phyloP scores from a whole-genome alignment of 1,140 invertebrate genomes.

The Leptopilina clavipes region DNA sequence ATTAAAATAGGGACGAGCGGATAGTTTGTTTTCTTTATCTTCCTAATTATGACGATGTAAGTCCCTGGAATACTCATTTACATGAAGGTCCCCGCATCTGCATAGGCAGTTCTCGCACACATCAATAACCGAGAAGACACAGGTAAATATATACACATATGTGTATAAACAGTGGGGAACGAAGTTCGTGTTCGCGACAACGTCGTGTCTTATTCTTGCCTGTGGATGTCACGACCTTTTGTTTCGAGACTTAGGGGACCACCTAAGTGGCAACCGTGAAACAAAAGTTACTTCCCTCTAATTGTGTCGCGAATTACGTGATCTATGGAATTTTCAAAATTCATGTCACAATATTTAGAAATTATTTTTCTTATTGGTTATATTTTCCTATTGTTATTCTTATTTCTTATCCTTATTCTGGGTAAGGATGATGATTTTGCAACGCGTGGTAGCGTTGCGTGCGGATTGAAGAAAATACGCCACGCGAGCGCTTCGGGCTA shows the following conservation, averaged over 20 bases:
- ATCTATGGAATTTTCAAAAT: slow-evolving; percentile 35
- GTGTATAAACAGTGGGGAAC: too few relatives aligned
- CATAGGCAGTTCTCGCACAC: slow-evolving; percentile 15
- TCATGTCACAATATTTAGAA: too few relatives aligned
- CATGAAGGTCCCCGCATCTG: slow-evolving; percentile 18
- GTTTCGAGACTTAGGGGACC: slow-evolving; percentile 41
- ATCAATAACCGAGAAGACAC: background rate
- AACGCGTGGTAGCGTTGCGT: background rate
- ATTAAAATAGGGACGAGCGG: slow-evolving; percentile 2
- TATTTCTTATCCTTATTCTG: too few relatives aligned
- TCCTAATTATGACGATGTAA: slow-evolving; percentile 19
- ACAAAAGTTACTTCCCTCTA: slow-evolving; percentile 50
- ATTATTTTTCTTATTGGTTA: too few relatives aligned
- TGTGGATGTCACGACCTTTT: slow-evolving; percentile 34
- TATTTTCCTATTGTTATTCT: too few relatives aligned
- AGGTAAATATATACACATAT: too few relatives aligned
- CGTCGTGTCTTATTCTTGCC: slow-evolving; percentile 38
- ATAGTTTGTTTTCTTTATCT: slow-evolving; percentile 25
- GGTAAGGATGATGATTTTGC: too few relatives aligned
- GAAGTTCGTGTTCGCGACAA: slow-evolving; percentile 29
- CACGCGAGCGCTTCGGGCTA: slow-evolving; percentile 38
- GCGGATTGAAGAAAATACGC: slow-evolving; percentile 14
- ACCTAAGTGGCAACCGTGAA: slow-evolving; percentile 45
- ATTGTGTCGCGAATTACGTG: slow-evolving; percentile 54
- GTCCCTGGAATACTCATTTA: slow-evolving; percentile 23